phyloP scores from a whole-genome alignment of 2,888 invertebrate species.

The Zonitis immaculata region DNA sequence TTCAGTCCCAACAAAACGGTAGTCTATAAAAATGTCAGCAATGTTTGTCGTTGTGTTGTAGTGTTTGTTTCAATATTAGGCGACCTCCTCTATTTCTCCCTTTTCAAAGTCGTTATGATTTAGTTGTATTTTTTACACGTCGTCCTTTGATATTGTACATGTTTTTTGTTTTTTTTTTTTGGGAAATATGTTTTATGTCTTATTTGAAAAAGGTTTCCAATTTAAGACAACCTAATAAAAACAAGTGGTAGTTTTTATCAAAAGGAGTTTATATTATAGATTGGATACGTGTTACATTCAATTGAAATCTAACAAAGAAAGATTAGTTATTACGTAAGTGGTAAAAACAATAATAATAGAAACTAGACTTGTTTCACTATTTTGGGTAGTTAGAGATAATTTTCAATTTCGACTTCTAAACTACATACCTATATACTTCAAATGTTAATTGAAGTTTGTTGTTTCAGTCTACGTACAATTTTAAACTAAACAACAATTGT shows the following conservation, averaged over 20 bases:
- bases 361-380: no score
- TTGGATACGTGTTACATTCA: not conserved
- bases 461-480: conserved; percentile 12
- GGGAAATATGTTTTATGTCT: conserved; percentile 3
- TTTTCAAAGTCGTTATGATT: no score
- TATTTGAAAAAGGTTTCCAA: not conserved
- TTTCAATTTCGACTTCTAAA: conserved; percentile 22
- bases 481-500: conserved; percentile 17
- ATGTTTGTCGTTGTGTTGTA: no score
- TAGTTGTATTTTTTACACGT: no score
- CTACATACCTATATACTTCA: conserved; percentile 22
- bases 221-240: conserved; percentile 10
- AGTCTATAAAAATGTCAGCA: conserved; percentile 16
- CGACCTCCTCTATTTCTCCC: no score
- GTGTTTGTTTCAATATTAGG: no score
- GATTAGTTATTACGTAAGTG: no score
- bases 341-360: no score
- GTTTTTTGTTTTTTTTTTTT: no score
- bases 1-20: conserved; percentile 6
- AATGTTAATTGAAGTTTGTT: conserved; percentile 22
- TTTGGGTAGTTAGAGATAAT: no score
- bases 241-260: conserved; percentile 9
- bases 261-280: conserved; percentile 8
- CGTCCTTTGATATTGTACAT: no score
- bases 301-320: no score